Percentiles rank a stretch among this genome's conserved stretches.
Evolutionary conservation across 2,797 vertebrate genomes (phyloP).

Genomic region (Yasuhikotakia modesta): DNA sequence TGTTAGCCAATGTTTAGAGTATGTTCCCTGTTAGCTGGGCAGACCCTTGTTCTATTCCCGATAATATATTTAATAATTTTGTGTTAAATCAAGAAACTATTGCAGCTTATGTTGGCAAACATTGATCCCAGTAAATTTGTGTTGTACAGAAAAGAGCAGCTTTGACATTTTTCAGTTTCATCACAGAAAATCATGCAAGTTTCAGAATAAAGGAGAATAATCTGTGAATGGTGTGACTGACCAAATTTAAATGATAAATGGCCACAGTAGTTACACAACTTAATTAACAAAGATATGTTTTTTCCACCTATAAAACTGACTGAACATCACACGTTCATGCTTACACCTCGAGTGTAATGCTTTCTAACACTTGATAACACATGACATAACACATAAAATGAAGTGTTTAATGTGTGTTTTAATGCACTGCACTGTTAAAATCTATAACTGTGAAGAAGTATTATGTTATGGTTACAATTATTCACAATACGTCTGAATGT

Average conservation of each 20-base stretch:
- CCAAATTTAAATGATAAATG: not conserved
- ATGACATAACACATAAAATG: not conserved
- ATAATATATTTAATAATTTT: not conserved
- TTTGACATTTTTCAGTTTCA: not conserved
- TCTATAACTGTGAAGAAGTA: not conserved
- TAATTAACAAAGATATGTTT: not conserved
- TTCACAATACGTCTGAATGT: not conserved
- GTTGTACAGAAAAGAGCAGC: not conserved
- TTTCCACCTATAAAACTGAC: not conserved
- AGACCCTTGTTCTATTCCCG: not conserved
- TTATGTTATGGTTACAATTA: not conserved
- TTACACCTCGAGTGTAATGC: conserved; percentile 6
- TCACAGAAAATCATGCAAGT: not conserved
- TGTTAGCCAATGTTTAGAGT: no score
- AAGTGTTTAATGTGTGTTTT: conserved; percentile 1
- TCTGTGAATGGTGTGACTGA: not conserved
- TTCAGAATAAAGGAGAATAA: not conserved
- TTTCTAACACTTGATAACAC: not conserved
- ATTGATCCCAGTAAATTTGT: not conserved
- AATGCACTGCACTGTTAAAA: not conserved
- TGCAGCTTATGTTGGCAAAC: not conserved
- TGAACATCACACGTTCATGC: not conserved
- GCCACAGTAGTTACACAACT: not conserved
- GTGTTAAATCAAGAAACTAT: not conserved
- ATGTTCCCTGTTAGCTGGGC: no score